A percentile compares a stretch with the other conserved stretches of the same genome.
Evolutionary conservation across 1,140 invertebrate species (phyloP).

Genomic region (Drosophila tropicalis): DNA sequence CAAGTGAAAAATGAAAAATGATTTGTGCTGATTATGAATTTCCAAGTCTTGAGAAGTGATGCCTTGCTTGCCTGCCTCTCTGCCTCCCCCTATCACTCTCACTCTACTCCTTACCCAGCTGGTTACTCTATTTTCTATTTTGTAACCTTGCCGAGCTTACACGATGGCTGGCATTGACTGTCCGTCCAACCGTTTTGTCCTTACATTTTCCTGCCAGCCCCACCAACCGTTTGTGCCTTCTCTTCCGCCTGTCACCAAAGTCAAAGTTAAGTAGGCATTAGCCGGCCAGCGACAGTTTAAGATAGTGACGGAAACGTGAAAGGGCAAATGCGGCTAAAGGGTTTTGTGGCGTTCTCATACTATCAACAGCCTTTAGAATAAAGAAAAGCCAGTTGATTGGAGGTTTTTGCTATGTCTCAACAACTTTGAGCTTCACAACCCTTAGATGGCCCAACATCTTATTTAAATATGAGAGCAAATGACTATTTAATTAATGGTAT

Average conservation of each 20-base stretch:
- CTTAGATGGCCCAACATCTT: neutral
- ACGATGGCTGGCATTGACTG: slow-evolving; percentile 60
- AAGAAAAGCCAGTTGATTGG: slow-evolving; percentile 66
- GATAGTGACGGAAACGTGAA: slow-evolving; percentile 1
- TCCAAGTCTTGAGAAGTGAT: slow-evolving; percentile 35
- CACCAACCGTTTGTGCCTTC: neutral
- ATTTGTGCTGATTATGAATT: slow-evolving; percentile 70
- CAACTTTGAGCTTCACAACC: slow-evolving; percentile 20
- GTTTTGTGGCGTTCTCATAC: slow-evolving; percentile 18
- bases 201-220: neutral
- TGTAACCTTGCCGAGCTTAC: slow-evolving; percentile 55
- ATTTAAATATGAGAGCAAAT: no score
- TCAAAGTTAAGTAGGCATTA: slow-evolving; percentile 78
- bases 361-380: slow-evolving; percentile 58
- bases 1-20: slow-evolving; percentile 75
- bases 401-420: slow-evolving; percentile 31
- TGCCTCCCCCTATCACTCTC: neutral
- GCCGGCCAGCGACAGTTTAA: slow-evolving; percentile 23
- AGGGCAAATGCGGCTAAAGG: slow-evolving; percentile 6
- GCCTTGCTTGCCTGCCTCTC: neutral
- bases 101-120: neutral
- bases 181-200: neutral
- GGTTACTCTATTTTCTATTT: slow-evolving; percentile 45
- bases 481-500: no score
- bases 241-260: slow-evolving; percentile 66